Conservation (phyloP, 1,140 invertebrate genomes). For the Eulimnadia texana region DNA sequence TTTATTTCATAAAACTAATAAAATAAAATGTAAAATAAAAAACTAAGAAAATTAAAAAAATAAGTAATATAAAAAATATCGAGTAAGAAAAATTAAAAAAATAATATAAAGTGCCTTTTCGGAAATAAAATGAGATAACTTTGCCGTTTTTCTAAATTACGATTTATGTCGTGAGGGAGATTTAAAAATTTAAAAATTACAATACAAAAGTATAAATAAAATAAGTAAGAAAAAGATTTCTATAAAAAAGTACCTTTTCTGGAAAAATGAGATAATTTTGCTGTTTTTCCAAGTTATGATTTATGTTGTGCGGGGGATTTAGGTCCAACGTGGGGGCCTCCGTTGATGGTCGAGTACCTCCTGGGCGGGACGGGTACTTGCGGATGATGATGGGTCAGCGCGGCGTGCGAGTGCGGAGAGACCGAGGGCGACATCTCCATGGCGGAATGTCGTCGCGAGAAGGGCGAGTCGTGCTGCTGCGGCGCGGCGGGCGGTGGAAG, state of each 20-base stretch:
- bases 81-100: too few species aligned
- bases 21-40: not conserved
- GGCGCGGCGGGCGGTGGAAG: not conserved
- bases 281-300: not conserved
- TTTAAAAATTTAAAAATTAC: not conserved
- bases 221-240: not conserved
- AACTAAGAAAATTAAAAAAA: too few species aligned
- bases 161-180: not conserved
- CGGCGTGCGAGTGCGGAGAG: not conserved
- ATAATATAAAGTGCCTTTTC: too few species aligned
- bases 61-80: too few species aligned
- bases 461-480: not conserved
- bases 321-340: not conserved
- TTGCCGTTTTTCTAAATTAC: not conserved
- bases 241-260: not conserved
- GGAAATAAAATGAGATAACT: not conserved
- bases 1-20: not conserved
- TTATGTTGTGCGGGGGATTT: not conserved
- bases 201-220: not conserved
- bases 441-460: conserved; percentile 18
- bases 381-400: not conserved
- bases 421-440: conserved; percentile 17
- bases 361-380: not conserved
- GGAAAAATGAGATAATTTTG: not conserved
- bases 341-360: not conserved